phyloP scores from a whole-genome alignment of 2,888 invertebrate species.

The Ypsolopha sequella region DNA sequence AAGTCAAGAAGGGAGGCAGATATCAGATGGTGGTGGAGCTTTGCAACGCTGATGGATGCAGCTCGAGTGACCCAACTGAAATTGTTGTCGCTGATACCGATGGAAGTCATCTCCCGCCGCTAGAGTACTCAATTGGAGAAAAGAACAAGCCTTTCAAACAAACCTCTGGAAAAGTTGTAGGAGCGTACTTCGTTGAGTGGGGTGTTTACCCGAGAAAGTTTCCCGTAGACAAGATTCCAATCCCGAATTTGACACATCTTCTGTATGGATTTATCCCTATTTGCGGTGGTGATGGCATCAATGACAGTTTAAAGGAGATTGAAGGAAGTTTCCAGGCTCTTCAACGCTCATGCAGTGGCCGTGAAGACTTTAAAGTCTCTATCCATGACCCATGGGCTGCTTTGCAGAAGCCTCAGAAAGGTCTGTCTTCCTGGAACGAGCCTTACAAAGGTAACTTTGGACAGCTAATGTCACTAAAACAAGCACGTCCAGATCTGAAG shows the following conservation, averaged over 20 bases:
- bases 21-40: constrained; percentile 57
- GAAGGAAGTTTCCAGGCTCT: constrained; percentile 63
- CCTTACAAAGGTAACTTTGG: constrained; percentile 65
- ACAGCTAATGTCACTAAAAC: constrained; percentile 60
- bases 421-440: constrained; percentile 58
- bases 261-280: constrained; percentile 62
- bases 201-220: constrained; percentile 61
- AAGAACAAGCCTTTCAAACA: constrained; percentile 60
- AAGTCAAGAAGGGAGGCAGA: constrained; percentile 56
- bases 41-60: constrained; percentile 56
- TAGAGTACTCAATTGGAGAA: constrained; percentile 47
- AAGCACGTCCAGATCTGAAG: constrained; percentile 54
- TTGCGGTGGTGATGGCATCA: constrained; percentile 62
- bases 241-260: constrained; percentile 58
- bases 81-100: constrained; percentile 61
- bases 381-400: constrained; percentile 66
- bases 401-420: constrained; percentile 60
- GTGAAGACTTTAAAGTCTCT: constrained; percentile 60
- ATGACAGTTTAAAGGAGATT: constrained; percentile 63
- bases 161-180: constrained; percentile 59
- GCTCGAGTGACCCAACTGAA: constrained; percentile 47
- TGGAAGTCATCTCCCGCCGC: constrained; percentile 58
- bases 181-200: constrained; percentile 63
- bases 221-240: constrained; percentile 52
- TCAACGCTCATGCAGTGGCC: constrained; percentile 58